Evolutionary conservation across 2,797 vertebrate genomes (phyloP).

Genomic region (Thalassophryne amazonica): DNA sequence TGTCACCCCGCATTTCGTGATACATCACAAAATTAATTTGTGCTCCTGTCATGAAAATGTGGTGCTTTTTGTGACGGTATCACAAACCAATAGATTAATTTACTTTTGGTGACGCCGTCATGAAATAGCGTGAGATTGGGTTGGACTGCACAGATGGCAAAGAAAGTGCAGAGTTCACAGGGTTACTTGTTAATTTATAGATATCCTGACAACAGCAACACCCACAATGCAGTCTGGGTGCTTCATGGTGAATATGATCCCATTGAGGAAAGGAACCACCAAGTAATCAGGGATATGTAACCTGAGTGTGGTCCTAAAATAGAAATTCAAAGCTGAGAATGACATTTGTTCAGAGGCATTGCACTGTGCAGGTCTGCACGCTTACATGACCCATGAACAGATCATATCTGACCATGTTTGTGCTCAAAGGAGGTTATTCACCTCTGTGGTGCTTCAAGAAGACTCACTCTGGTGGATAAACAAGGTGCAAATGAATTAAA

Average conservation of each 20-base stretch:
- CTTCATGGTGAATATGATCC: slow-evolving; percentile 53
- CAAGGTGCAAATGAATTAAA: not conserved
- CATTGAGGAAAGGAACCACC: slow-evolving; percentile 49
- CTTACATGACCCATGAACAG: slow-evolving; percentile 22
- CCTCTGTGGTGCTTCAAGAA: slow-evolving; percentile 11
- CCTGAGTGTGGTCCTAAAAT: slow-evolving; percentile 45
- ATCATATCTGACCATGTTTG: slow-evolving; percentile 32
- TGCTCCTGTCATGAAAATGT: too few species aligned
- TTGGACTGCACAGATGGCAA: slow-evolving; percentile 70
- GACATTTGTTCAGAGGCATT: slow-evolving; percentile 40
- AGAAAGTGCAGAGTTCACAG: slow-evolving; percentile 75
- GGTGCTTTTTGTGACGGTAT: too few species aligned
- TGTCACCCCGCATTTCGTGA: too few species aligned
- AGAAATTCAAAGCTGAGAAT: slow-evolving; percentile 42
- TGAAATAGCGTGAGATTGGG: too few species aligned
- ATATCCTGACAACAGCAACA: slow-evolving; percentile 55
- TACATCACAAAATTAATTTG: too few species aligned
- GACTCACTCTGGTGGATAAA: slow-evolving; percentile 31
- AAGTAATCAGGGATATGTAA: slow-evolving; percentile 56
- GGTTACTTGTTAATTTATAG: slow-evolving; percentile 77
- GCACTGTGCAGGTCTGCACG: not conserved
- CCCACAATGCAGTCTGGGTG: slow-evolving; percentile 51
- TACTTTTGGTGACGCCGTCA: too few species aligned
- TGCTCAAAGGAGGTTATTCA: slow-evolving; percentile 31
- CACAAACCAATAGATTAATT: too few species aligned